Evolutionary conservation across 2,113 vertebrate genomes (phyloP).

Genomic region (Rhinopithecus roxellana): DNA sequence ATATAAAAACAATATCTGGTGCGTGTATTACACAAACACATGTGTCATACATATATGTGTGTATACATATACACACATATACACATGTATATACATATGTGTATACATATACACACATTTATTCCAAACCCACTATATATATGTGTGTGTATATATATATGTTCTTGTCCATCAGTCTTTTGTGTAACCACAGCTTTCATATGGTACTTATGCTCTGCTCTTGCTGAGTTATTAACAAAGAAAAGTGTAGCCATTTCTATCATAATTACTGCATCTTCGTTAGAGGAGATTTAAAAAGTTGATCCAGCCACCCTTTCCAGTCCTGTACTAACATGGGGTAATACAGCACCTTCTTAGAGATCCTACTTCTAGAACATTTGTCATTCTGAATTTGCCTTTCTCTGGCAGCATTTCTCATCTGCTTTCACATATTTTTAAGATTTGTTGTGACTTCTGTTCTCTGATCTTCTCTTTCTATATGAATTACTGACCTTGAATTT

Average conservation of each 20-base stretch:
- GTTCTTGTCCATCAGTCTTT: neutral
- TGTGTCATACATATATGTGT: too few species aligned
- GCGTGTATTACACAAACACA: too few species aligned
- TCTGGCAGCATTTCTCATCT: neutral
- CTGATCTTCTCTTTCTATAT: neutral
- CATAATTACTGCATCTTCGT: neutral
- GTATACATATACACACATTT: too few species aligned
- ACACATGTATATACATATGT: too few species aligned
- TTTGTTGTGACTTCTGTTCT: conserved; percentile 30
- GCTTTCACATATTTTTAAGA: neutral
- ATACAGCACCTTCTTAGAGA: neutral
- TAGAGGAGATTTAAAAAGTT: neutral
- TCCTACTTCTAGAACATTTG: neutral
- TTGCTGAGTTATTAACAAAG: conserved; percentile 13
- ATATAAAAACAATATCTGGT: neutral
- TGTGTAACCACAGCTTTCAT: neutral
- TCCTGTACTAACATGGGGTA: neutral
- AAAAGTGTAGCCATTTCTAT: neutral
- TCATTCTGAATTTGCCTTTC: neutral
- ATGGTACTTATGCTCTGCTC: neutral
- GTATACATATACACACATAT: too few species aligned
- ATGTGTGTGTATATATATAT: too few species aligned
- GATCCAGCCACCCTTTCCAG: neutral
- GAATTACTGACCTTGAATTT: neutral
- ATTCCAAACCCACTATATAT: too few species aligned